These are phyloP conservation scores for Craseonycteris thonglongyai DNA, from an alignment of 2,113 vertebrate genomes.

Conservation along the genomic window DNA sequence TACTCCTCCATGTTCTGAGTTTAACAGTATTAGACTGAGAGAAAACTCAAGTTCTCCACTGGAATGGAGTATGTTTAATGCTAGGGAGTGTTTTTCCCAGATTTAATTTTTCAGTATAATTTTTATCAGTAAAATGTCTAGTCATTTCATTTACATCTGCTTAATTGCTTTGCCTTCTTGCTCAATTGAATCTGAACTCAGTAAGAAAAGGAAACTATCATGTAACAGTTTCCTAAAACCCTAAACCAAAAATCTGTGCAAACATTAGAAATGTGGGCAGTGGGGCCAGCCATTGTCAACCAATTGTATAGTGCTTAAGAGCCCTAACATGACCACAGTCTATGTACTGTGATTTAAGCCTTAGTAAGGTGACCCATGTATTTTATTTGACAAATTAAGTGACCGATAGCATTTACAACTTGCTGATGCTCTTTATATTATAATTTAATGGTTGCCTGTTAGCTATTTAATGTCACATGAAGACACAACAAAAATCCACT, in stretches of 20 bases:
- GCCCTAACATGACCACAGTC: neutral
- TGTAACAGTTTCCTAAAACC: neutral
- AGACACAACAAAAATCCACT: neutral
- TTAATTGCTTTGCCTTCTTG: neutral
- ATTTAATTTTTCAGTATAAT: neutral
- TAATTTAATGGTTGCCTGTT: neutral
- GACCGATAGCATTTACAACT: neutral
- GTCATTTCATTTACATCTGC: neutral
- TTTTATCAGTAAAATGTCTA: neutral
- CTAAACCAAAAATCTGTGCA: neutral
- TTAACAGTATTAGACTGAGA: neutral
- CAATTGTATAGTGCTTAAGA: neutral
- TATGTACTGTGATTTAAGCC: neutral
- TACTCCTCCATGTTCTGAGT: neutral
- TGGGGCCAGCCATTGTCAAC: neutral
- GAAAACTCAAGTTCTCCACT: neutral
- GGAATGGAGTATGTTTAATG: neutral
- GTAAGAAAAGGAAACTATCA: neutral
- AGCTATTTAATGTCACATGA: neutral
- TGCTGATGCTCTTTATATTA: neutral
- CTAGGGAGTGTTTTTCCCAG: neutral
- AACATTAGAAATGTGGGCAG: neutral
- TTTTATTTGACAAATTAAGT: neutral
- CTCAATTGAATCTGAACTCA: neutral
- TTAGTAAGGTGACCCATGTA: neutral